Conservation (phyloP, 2,113 vertebrate genomes). For the Galbula dea region DNA sequence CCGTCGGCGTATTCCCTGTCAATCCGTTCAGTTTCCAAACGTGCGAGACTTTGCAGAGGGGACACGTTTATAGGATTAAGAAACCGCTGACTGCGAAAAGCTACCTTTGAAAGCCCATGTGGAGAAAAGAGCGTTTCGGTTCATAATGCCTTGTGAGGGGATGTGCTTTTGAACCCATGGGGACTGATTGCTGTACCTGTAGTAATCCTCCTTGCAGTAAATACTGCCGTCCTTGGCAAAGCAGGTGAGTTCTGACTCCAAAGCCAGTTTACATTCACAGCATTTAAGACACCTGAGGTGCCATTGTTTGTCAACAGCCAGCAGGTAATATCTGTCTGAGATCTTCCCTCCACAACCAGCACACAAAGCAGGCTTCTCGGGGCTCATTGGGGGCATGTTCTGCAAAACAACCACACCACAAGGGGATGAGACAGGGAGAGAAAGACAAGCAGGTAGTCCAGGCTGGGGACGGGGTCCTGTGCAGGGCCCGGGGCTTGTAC, state of each 20-base stretch:
- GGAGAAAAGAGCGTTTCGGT: neutral
- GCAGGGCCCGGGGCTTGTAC: neutral
- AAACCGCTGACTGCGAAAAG: neutral
- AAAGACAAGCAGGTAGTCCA: neutral
- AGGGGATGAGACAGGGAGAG: conserved; percentile 10
- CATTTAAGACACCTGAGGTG: conserved; percentile 97
- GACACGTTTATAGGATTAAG: neutral
- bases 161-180: neutral
- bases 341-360: conserved; percentile 98
- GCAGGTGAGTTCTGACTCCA: conserved; percentile 98
- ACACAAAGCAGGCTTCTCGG: conserved; percentile 97
- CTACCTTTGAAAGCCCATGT: neutral
- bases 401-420: conserved; percentile 71
- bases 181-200: conserved; percentile 83
- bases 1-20: neutral
- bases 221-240: conserved; percentile 99
- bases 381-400: conserved; percentile 94
- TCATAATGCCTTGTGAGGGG: neutral
- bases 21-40: neutral
- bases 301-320: conserved; percentile 99
- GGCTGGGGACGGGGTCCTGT: neutral
- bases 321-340: conserved; percentile 97
- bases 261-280: conserved; percentile 98
- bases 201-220: conserved; percentile 99
- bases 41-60: neutral